Base-by-base conservation (phyloP, 2,797 vertebrate species). In the Sebastes reedi region DNA sequence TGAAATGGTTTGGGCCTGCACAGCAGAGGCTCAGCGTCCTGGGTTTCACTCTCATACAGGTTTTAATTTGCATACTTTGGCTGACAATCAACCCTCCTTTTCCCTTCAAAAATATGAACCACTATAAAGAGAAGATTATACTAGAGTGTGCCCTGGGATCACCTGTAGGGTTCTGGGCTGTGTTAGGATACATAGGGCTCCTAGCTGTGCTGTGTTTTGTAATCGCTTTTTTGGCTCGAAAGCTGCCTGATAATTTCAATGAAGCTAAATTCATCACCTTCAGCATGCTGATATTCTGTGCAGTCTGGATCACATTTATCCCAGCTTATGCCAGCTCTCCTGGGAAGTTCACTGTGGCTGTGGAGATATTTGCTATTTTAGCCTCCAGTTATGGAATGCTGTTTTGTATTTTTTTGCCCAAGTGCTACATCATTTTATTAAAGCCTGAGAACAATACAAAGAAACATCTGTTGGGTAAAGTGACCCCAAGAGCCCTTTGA, bases 281-380 rank as follows among this genome's bases (percentile, higher is more conserved):
- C 68, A 96, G 95, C 84, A 96, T 96, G 95, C 7, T 96, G 36
- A 96, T 95, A 85, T 95, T 95, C 87, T 95, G 94, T 79, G 93
- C 93, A 1, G 95, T 96, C 1, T 96, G 95, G 95, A 89, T 96
- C 71, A 94, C 95, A 0, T 96, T 96, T 34, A 95, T 96, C 27
- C 95, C 95, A 24, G 94, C 95, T 0, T 96, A 96, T 84, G 92
- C 94, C 69, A 95, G 95, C 82, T 95, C 95, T n/a, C 95, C 95
- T 71, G 95, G 95, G 2, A 96, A 96, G 61, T 96, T 95, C n/a
- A 94, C 87, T 42, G 95, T 95, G 0, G 95, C 95, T 32, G 95
- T 96, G 25, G 95, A 96, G 61, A 95, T 96, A 84, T 96, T 96
- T 92, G 96, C 95, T 0, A 96, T 96, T 79, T 72, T 96, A 46